Evolutionary conservation across 2,888 invertebrate species (phyloP), one percentile per base, ranked within the genome.

Genomic region (Macrosoma leucophasiata): DNA sequence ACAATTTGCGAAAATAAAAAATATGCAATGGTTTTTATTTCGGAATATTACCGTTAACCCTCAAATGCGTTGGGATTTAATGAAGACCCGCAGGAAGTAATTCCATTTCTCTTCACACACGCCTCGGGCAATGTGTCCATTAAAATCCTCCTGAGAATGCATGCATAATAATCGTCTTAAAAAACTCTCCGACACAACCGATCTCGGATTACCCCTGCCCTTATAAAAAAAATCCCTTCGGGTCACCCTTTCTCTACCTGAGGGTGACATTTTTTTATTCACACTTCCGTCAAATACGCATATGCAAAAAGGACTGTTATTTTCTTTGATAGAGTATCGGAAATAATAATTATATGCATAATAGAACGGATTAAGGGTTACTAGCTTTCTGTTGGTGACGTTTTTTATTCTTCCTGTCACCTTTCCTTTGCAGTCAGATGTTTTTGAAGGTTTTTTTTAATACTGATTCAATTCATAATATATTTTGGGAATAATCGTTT

Each of bases 271-370:
- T 75, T 81, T 82, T 81, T 81, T 74, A 76, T 81, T 79, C 75
- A 81, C 77, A 81, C 81, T 81, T 82, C 81, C 78, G 76, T 69
- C 77, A 70, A 66, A 67, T 66, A 69, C 59, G 67, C 69, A 68
- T 79, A 82, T 82, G 82, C 82, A 84, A 82, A 82, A 81, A 76
- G 72, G 67, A 73, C 67, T 73, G 71, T 75, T 76, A 73, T 73
- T 81, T 77, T 76, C 82, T 81, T 82, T 77, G 79, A 79, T 77
- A 70, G 45, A 51, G 65, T 63, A 73, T 78, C 79, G 81, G 81
- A 81, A 84, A 82, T 81, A 84, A 82, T 84, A 81, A 84, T 82
- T 82, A 82, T 81, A 82, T 84, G 84, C 82, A 81, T 82, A 79
- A 82, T 73, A 68, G 73, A 71, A 60, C 66, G 81, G 84, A 84